These are phyloP conservation scores for Microcebus ravelobensis DNA, from an alignment of 2,113 vertebrate genomes.

Conservation along the genomic window DNA sequence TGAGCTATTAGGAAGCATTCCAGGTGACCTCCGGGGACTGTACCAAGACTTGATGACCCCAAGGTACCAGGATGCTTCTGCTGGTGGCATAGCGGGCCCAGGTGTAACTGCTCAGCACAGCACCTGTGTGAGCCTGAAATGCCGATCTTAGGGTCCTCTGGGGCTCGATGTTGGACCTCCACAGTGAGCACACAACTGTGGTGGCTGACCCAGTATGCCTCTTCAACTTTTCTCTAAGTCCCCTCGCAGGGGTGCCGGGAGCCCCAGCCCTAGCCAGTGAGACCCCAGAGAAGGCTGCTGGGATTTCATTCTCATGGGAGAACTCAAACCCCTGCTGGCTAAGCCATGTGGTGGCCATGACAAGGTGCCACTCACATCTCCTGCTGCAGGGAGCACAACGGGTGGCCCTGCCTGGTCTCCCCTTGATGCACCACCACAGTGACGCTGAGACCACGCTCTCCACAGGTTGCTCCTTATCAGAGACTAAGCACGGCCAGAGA, in stretches of 20 bases:
- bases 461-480: background rate
- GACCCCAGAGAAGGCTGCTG: background rate
- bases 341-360: background rate
- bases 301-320: too few relatives aligned
- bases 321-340: background rate
- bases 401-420: background rate
- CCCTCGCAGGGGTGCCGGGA: background rate
- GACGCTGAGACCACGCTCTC: background rate
- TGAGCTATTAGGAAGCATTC: background rate
- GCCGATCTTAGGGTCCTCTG: background rate
- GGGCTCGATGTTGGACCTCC: background rate
- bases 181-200: fast-evolving
- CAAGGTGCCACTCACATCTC: fast-evolving
- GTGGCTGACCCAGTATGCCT: background rate
- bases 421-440: background rate
- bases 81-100: fast-evolving
- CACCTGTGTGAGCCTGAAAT: background rate
- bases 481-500: too few relatives aligned
- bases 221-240: background rate
- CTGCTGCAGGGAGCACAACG: fast-evolving
- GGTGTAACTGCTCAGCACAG: background rate
- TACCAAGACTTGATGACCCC: fast-evolving
- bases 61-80: background rate
- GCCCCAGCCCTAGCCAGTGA: background rate
- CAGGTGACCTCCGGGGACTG: fast-evolving